These are phyloP conservation scores for Brachionus asplanchnoidis DNA, from an alignment of 1,140 invertebrate species.

Conservation along the genomic window DNA sequence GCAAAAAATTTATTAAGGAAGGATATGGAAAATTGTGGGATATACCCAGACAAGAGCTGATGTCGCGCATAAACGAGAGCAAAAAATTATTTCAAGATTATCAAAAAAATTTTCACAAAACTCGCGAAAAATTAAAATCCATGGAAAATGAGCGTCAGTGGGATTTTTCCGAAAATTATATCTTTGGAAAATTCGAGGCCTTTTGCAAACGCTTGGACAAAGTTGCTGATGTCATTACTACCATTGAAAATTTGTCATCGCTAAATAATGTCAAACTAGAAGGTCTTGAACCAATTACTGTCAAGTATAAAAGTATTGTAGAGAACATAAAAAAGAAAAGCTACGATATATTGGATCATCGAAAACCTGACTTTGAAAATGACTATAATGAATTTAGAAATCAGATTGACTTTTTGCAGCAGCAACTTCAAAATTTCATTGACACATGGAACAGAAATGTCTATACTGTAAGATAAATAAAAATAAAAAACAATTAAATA, in stretches of 20 bases:
- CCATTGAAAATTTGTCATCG: slow-evolving; percentile 65
- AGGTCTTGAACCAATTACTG: slow-evolving; percentile 53
- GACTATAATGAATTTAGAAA: slow-evolving; percentile 75
- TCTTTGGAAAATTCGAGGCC: slow-evolving; percentile 90
- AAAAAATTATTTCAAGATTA: slow-evolving; percentile 76
- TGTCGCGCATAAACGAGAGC: slow-evolving; percentile 74
- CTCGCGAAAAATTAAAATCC: slow-evolving; percentile 59
- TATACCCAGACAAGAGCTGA: slow-evolving; percentile 62
- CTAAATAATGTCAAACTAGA: slow-evolving; percentile 54
- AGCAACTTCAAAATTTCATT: slow-evolving; percentile 55
- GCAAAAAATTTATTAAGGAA: slow-evolving; percentile 81
- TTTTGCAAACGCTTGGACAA: slow-evolving; percentile 80
- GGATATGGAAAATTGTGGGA: slow-evolving; percentile 82
- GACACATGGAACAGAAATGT: slow-evolving; percentile 54
- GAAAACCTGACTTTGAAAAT: slow-evolving; percentile 77
- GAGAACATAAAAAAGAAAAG: slow-evolving; percentile 72
- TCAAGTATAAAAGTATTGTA: slow-evolving; percentile 60
- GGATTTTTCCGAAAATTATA: slow-evolving; percentile 87
- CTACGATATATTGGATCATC: slow-evolving; percentile 84
- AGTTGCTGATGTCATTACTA: slow-evolving; percentile 80
- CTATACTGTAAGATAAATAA: slow-evolving; percentile 49
- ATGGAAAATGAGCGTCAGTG: slow-evolving; percentile 68
- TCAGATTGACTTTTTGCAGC: slow-evolving; percentile 62
- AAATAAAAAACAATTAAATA: background rate
- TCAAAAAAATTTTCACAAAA: slow-evolving; percentile 58